Evolutionary conservation across 2,888 invertebrate species (phyloP).

Genomic region (Dolichopus griseipennis): DNA sequence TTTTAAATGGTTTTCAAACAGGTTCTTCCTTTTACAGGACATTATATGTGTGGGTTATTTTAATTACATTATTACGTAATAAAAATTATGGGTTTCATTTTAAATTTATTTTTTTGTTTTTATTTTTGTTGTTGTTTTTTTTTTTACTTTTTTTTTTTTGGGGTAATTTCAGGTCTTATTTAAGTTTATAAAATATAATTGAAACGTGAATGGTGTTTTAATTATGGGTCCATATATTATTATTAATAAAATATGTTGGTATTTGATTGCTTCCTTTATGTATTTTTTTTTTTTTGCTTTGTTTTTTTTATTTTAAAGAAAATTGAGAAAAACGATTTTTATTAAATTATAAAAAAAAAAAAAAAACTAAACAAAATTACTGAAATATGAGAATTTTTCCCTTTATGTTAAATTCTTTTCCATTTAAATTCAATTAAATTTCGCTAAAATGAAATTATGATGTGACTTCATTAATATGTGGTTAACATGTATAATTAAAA

Average conservation of each 20-base stretch:
- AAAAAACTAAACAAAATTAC: not conserved
- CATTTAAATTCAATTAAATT: too few relatives aligned
- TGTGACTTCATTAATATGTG: too few relatives aligned
- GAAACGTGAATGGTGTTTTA: not conserved
- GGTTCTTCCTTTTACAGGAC: not conserved
- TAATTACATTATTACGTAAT: not conserved
- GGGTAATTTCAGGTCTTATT: too few relatives aligned
- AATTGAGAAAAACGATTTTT: too few relatives aligned
- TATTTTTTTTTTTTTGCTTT: too few relatives aligned
- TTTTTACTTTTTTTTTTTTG: not conserved
- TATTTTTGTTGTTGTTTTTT: not conserved
- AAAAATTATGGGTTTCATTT: constrained; percentile 3
- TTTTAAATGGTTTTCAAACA: too few relatives aligned
- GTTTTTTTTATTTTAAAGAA: too few relatives aligned
- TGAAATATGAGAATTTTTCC: too few relatives aligned
- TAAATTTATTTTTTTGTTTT: not conserved
- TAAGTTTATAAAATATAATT: not conserved
- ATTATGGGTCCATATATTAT: not conserved
- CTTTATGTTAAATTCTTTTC: too few relatives aligned
- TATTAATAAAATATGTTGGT: not conserved
- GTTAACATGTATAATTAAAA: too few relatives aligned
- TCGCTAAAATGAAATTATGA: too few relatives aligned
- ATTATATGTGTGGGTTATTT: not conserved
- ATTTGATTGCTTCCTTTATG: not conserved
- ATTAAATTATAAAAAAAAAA: not conserved